These are phyloP conservation scores for Verasper variegatus DNA, from an alignment of 2,113 vertebrate genomes.

Conservation along the genomic window DNA sequence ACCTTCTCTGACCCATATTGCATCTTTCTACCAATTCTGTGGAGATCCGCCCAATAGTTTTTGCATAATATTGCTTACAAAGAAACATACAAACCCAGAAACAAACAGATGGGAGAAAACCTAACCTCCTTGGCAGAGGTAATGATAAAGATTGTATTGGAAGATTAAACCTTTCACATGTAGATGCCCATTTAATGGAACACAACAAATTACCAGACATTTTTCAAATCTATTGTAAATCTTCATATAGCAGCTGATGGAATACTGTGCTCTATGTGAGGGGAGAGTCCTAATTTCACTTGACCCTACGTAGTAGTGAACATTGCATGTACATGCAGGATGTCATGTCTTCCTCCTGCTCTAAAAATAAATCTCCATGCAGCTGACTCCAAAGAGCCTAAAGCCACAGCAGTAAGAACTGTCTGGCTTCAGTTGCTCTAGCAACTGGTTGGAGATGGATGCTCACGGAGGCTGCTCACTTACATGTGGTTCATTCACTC, in stretches of 20 bases:
- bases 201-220: no score
- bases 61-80: background rate
- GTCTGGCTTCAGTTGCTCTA: conserved; percentile 73
- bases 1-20: background rate
- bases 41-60: background rate
- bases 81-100: no score
- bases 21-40: background rate
- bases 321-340: conserved; percentile 2
- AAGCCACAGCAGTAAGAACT: conserved; percentile 50
- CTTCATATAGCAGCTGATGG: background rate
- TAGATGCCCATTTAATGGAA: no score
- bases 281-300: background rate
- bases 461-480: conserved; percentile 42
- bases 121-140: background rate
- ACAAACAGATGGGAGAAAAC: no score
- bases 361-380: conserved; percentile 56
- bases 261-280: background rate
- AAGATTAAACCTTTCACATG: background rate
- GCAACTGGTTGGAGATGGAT: conserved; percentile 67
- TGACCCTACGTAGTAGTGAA: background rate
- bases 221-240: background rate
- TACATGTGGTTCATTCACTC: conserved; percentile 46
- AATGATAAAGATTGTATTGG: background rate
- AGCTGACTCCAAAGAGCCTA: conserved; percentile 52
- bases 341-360: conserved; percentile 42